These are phyloP conservation scores for Idaea aversata DNA, from an alignment of 2,888 invertebrate species.

Conservation along the genomic window DNA sequence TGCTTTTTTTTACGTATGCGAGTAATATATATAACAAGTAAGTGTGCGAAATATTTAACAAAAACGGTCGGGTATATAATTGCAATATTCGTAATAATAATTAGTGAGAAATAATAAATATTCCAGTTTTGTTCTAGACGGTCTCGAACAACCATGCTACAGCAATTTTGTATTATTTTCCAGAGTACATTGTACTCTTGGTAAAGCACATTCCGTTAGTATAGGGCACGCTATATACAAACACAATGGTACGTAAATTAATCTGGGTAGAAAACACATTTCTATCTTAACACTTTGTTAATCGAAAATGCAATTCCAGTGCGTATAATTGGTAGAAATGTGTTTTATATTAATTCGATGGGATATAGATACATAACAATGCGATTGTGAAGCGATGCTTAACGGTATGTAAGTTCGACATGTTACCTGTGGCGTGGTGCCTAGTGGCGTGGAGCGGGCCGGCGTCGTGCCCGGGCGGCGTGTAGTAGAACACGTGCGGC, in stretches of 20 bases:
- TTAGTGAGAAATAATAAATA: not conserved
- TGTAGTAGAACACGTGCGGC: constrained; percentile 91
- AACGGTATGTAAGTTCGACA: not conserved
- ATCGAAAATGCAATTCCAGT: too few relatives aligned
- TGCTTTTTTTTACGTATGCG: not conserved
- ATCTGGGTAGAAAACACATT: not conserved
- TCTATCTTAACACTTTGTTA: not conserved
- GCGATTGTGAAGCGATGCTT: not conserved
- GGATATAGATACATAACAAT: not conserved
- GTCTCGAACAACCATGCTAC: constrained; percentile 21
- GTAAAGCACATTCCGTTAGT: constrained; percentile 29
- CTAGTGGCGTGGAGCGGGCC: constrained; percentile 56
- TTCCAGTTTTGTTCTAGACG: not conserved
- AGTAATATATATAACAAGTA: not conserved
- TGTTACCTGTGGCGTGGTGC: constrained; percentile 55
- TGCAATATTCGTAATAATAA: not conserved
- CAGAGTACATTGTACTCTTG: constrained; percentile 22
- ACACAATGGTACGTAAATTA: constrained; percentile 11
- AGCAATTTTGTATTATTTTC: constrained; percentile 40
- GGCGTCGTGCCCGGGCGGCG: constrained; percentile 72
- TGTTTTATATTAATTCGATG: not conserved
- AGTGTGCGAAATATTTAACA: not conserved
- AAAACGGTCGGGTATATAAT: not conserved
- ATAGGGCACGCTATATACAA: constrained; percentile 22
- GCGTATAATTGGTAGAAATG: constrained; percentile 7